A percentile compares a stretch with the other conserved stretches of the same genome.
Conservation (phyloP, 2,888 invertebrate species). For the Andrena flavipes region DNA sequence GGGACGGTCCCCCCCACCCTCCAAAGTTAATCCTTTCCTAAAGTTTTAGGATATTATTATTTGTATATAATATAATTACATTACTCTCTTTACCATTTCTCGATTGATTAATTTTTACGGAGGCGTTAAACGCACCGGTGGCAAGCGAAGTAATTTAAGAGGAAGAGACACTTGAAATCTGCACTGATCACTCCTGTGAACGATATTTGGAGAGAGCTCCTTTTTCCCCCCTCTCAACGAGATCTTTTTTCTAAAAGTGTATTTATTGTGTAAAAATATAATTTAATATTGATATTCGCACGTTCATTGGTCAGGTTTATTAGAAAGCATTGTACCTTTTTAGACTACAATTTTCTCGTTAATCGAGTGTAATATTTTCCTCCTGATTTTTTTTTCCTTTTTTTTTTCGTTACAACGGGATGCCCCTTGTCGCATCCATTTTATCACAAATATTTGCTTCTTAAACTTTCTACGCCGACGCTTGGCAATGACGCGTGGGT, state of each 20-base stretch:
- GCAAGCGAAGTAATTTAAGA: conserved; percentile 61
- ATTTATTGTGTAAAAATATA: conserved; percentile 48
- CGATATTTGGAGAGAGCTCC: conserved; percentile 18
- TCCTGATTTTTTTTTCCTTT: not conserved
- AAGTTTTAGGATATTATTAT: conserved; percentile 79
- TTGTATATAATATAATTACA: conserved; percentile 77
- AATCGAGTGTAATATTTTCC: not conserved
- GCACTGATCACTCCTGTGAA: conserved; percentile 57
- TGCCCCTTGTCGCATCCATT: not conserved
- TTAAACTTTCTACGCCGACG: not conserved
- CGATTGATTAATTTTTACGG: conserved; percentile 77
- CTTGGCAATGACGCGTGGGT: not conserved
- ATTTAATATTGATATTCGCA: conserved; percentile 37
- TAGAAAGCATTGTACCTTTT: conserved; percentile 26
- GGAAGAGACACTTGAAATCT: conserved; percentile 76
- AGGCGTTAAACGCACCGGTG: conserved; percentile 74
- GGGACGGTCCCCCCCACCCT: conserved; percentile 76
- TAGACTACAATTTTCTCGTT: conserved; percentile 17
- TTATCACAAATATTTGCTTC: conserved; percentile 18
- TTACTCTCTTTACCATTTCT: conserved; percentile 76
- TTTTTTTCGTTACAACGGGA: not conserved
- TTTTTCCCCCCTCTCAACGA: conserved; percentile 5
- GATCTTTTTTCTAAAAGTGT: conserved; percentile 26
- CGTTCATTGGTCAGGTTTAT: conserved; percentile 29
- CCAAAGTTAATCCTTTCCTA: conserved; percentile 79